These are phyloP conservation scores for Marmota monax DNA, from an alignment of 2,113 vertebrate species.

Conservation along the genomic window DNA sequence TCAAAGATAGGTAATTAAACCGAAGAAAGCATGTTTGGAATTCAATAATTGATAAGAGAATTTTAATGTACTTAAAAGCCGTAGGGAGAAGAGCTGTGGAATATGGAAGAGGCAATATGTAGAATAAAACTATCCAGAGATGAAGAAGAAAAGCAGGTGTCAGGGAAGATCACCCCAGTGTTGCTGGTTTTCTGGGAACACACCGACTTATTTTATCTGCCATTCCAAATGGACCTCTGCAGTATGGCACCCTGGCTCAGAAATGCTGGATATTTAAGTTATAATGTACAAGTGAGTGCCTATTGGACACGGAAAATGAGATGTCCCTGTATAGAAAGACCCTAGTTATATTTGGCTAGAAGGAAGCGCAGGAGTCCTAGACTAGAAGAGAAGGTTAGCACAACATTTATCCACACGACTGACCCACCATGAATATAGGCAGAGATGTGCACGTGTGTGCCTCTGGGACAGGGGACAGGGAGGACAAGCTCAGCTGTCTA, in stretches of 20 bases:
- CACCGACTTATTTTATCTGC: not conserved
- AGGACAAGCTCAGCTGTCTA: not conserved
- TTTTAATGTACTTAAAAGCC: not conserved
- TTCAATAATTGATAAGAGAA: constrained; percentile 1
- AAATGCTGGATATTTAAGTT: not conserved
- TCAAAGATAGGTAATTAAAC: constrained; percentile 44
- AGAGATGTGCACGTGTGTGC: not conserved
- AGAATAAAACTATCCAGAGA: constrained; percentile 23
- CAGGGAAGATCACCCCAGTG: not conserved
- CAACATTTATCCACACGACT: not conserved
- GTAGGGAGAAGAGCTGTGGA: not conserved
- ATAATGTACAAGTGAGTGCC: not conserved
- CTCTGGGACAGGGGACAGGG: not conserved
- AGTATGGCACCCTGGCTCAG: not conserved
- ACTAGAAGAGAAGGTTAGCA: not conserved
- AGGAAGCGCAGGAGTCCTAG: not conserved
- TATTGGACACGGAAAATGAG: not conserved
- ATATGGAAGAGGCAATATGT: not conserved
- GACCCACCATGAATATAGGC: not conserved
- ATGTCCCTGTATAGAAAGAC: not conserved
- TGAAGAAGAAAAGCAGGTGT: not conserved
- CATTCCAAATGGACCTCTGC: not conserved
- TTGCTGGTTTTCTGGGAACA: not conserved
- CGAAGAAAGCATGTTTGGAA: constrained; percentile 39
- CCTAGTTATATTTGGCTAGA: not conserved